These are phyloP conservation scores for Oophaga sylvatica DNA, from an alignment of 2,797 vertebrate species.

Conservation along the genomic window DNA sequence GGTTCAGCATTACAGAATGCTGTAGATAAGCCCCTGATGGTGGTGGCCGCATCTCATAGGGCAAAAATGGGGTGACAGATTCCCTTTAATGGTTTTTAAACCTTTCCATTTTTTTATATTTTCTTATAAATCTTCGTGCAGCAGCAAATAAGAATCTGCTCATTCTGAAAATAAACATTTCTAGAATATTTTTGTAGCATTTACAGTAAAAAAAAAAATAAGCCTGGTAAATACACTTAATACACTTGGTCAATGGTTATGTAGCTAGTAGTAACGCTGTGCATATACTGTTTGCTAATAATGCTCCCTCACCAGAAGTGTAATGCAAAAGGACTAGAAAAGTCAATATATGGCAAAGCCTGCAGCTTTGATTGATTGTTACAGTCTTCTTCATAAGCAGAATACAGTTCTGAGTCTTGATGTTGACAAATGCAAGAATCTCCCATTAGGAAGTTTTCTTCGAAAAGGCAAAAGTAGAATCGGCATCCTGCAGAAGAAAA, in stretches of 20 bases:
- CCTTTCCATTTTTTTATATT: background rate
- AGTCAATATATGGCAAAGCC: background rate
- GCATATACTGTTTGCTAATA: background rate
- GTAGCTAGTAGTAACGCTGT: background rate
- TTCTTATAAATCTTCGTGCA: background rate
- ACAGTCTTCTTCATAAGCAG: background rate
- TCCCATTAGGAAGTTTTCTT: constrained; percentile 72
- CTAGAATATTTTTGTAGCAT: background rate
- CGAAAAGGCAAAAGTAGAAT: constrained; percentile 79
- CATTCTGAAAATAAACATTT: background rate
- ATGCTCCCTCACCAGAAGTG: background rate
- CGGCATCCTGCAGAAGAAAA: constrained; percentile 82
- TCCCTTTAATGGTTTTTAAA: too few relatives aligned
- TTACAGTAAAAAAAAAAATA: background rate
- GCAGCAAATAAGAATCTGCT: background rate
- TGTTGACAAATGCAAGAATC: background rate
- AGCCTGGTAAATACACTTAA: background rate
- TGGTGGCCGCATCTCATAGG: too few relatives aligned
- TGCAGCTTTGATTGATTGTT: background rate
- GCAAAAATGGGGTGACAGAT: too few relatives aligned
- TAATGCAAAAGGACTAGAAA: background rate
- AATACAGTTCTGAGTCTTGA: background rate
- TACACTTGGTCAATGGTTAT: background rate
- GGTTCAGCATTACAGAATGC: too few relatives aligned
- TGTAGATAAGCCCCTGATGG: too few relatives aligned